Evolutionary conservation across 1,140 invertebrate species (phyloP).

Genomic region (Meloidogyne chitwoodi): DNA sequence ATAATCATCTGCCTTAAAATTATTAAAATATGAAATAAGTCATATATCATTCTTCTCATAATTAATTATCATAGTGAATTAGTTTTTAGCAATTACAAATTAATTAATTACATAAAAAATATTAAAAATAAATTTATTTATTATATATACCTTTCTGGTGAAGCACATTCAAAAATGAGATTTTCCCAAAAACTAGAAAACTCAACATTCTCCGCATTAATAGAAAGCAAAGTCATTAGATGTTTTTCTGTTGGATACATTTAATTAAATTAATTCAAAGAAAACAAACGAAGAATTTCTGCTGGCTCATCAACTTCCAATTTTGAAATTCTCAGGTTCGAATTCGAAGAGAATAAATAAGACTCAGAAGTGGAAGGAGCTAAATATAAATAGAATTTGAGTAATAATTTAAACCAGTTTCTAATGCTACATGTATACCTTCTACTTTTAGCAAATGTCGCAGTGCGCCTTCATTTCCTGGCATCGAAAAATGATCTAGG

Average conservation of each 20-base stretch:
- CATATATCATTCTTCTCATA: too few species aligned
- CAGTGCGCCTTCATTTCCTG: background rate
- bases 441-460: background rate
- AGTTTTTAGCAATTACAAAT: too few species aligned
- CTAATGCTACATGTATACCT: background rate
- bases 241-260: background rate
- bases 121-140: too few species aligned
- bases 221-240: background rate
- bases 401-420: too few species aligned
- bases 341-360: background rate
- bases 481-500: too few species aligned
- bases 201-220: background rate
- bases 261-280: background rate
- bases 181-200: background rate
- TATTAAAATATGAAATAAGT: too few species aligned
- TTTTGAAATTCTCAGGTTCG: background rate
- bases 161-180: background rate
- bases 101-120: too few species aligned
- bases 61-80: too few species aligned
- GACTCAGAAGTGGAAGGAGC: background rate
- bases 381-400: background rate
- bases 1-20: background rate
- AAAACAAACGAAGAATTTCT: background rate
- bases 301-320: background rate
- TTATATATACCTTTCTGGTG: background rate